phyloP scores from a whole-genome alignment of 1,140 invertebrate genomes.

The Xylocopa sonorina region DNA sequence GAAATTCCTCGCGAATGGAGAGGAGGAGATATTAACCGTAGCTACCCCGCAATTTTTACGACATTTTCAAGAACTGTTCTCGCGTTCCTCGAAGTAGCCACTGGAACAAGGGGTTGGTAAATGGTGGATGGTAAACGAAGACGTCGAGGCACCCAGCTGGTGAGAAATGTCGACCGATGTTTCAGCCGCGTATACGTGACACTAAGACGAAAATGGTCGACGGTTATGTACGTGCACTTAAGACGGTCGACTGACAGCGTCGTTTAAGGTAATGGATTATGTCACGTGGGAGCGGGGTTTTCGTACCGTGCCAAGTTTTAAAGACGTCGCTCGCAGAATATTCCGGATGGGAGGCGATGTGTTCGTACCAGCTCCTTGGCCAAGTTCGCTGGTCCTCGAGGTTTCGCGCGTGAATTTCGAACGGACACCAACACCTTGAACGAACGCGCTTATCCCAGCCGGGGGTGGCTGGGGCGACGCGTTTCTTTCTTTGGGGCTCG shows the following conservation, averaged over 20 bases:
- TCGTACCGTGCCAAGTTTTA: slow-evolving; percentile 28
- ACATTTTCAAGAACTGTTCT: neutral
- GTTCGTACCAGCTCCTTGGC: slow-evolving; percentile 5
- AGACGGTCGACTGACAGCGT: slow-evolving; percentile 50
- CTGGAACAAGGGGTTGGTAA: neutral
- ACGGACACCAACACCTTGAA: slow-evolving; percentile 24
- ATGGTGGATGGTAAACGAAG: slow-evolving; percentile 13
- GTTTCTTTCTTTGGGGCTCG: no score
- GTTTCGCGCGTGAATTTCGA: slow-evolving; percentile 41
- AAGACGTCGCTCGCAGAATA: slow-evolving; percentile 39
- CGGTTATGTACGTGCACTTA: slow-evolving; percentile 34
- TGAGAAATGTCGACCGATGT: slow-evolving; percentile 27
- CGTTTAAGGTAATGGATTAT: slow-evolving; percentile 65
- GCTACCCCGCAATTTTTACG: no score
- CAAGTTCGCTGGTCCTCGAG: neutral
- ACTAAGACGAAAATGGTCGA: slow-evolving; percentile 4
- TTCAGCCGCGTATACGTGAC: slow-evolving; percentile 2
- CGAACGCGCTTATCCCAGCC: slow-evolving; percentile 6
- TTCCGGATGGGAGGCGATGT: slow-evolving; percentile 23
- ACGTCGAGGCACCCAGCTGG: neutral
- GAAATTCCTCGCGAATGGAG: no score
- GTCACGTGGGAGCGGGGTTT: slow-evolving; percentile 40
- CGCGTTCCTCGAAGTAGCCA: neutral
- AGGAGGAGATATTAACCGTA: no score
- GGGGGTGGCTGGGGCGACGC: slow-evolving; percentile 25